A percentile compares a stretch with the other conserved stretches of the same genome.
Evolutionary conservation across 2,113 vertebrate species (phyloP).

Genomic region (Neodontobutis hainanensis): DNA sequence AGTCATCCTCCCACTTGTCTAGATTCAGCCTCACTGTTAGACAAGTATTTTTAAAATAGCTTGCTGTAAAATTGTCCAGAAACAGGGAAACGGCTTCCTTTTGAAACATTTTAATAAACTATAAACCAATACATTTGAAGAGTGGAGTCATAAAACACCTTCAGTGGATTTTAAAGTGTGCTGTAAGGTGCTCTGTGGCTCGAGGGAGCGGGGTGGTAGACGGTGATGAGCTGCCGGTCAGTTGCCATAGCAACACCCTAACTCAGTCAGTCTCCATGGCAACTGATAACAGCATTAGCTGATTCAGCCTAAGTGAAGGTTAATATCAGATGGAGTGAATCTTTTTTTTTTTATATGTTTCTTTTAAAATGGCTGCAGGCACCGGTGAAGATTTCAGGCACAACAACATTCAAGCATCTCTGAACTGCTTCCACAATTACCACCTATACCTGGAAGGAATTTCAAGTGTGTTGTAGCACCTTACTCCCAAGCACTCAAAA

Average conservation of each 20-base stretch:
- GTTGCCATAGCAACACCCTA: slow-evolving; percentile 75
- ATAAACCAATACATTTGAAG: neutral
- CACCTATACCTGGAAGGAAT: no score
- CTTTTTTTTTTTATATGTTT: slow-evolving; percentile 12
- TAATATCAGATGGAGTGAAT: slow-evolving; percentile 36
- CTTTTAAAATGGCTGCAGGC: slow-evolving; percentile 23
- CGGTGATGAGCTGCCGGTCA: slow-evolving; percentile 64
- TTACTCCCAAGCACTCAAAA: slow-evolving; percentile 12
- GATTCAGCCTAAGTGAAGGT: slow-evolving; percentile 65
- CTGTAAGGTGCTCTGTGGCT: slow-evolving; percentile 42
- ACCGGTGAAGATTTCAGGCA: neutral
- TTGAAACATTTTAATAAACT: slow-evolving; percentile 10
- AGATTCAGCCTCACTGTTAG: neutral
- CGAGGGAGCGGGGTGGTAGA: slow-evolving; percentile 57
- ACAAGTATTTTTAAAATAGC: neutral
- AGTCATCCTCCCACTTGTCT: neutral
- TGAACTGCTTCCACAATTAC: neutral
- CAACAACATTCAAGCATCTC: neutral
- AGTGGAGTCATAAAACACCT: slow-evolving; percentile 10
- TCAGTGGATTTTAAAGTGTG: slow-evolving; percentile 8
- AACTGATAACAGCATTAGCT: slow-evolving; percentile 74
- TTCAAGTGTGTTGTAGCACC: neutral
- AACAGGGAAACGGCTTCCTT: neutral
- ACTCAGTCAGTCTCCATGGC: slow-evolving; percentile 77
- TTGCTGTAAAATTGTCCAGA: neutral